phyloP scores from a whole-genome alignment of 2,113 vertebrate species.

The Prionailurus bengalensis region DNA sequence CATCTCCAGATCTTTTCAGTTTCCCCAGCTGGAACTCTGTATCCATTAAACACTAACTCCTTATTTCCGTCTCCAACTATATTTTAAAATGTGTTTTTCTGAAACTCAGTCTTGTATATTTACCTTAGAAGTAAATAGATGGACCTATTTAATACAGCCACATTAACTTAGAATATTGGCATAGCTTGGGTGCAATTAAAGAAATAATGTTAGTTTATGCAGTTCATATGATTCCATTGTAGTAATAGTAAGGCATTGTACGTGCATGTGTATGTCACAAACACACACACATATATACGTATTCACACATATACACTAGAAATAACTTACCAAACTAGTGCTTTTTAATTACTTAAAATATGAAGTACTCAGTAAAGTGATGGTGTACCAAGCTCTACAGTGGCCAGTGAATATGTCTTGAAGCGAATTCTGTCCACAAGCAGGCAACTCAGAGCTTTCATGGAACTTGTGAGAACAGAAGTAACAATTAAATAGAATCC shows the following conservation, averaged over 20 bases:
- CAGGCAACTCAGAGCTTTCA: background rate
- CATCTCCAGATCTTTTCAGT: background rate
- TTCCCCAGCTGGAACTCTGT: background rate
- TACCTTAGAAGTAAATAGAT: background rate
- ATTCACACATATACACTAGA: background rate
- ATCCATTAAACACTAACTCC: background rate
- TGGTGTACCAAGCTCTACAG: background rate
- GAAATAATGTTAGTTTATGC: background rate
- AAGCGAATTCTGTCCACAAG: background rate
- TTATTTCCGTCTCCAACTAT: background rate
- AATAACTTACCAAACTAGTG: background rate
- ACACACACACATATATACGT: background rate
- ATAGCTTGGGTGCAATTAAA: background rate
- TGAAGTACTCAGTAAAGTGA: background rate
- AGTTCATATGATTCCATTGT: background rate
- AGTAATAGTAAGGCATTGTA: background rate
- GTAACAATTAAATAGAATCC: background rate
- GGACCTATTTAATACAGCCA: background rate
- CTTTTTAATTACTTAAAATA: background rate
- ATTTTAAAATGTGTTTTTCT: background rate
- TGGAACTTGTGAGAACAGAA: background rate
- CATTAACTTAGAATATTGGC: background rate
- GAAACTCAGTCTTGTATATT: background rate
- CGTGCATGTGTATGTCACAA: background rate
- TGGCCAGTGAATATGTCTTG: background rate